phyloP scores from a whole-genome alignment of 2,113 vertebrate genomes.

The Ptilorrhoa leucosticta region DNA sequence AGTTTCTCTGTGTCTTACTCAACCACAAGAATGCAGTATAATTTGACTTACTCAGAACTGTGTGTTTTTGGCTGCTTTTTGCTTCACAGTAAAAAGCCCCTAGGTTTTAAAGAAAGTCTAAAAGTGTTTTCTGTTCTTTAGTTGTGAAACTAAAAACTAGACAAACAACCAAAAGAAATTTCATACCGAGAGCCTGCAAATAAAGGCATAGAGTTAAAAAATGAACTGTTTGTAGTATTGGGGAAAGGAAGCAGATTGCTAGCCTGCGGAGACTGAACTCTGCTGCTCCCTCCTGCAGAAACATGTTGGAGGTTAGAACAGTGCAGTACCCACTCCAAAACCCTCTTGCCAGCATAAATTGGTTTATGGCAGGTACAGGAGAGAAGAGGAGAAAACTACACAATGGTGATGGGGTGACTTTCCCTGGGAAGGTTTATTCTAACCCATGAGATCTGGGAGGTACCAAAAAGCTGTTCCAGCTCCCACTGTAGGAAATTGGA shows the following conservation, averaged over 20 bases:
- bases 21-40: slow-evolving; percentile 59
- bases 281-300: neutral
- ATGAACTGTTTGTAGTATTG: neutral
- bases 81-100: neutral
- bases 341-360: neutral
- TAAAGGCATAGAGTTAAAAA: slow-evolving; percentile 18
- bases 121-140: slow-evolving; percentile 57
- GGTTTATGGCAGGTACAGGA: neutral
- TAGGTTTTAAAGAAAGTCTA: slow-evolving; percentile 16
- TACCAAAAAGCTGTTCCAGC: neutral
- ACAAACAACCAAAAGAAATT: slow-evolving; percentile 49
- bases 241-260: neutral
- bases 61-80: slow-evolving; percentile 57
- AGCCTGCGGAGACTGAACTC: neutral
- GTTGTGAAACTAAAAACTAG: slow-evolving; percentile 61
- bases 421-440: neutral
- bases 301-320: neutral
- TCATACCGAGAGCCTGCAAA: slow-evolving; percentile 18
- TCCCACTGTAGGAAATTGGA: neutral
- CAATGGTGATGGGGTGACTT: neutral
- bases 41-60: slow-evolving; percentile 52
- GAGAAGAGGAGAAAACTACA: neutral
- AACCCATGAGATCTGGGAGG: neutral
- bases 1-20: slow-evolving; percentile 57
- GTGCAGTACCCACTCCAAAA: neutral